phyloP scores from a whole-genome alignment of 2,888 invertebrate genomes.

The Dromius quadrimaculatus region DNA sequence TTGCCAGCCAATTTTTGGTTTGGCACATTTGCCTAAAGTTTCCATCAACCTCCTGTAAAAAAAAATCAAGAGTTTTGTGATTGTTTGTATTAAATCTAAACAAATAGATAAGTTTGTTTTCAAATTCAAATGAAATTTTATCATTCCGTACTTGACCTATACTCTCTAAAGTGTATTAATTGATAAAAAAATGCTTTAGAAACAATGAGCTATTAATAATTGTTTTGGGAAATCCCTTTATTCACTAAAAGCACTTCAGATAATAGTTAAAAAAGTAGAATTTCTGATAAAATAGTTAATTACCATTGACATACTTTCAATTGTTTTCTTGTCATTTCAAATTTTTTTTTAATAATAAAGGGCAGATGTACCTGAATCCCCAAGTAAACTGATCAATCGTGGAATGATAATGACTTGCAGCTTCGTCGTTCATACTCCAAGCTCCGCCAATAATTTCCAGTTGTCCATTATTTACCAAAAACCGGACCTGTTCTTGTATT shows the following conservation, averaged over 20 bases:
- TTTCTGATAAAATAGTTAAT: neutral
- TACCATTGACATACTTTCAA: neutral
- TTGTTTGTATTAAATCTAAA: no score
- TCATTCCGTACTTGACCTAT: no score
- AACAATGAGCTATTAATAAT: no score
- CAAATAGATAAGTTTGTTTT: no score
- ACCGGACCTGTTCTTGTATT: slow-evolving; percentile 69
- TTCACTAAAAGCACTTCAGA: no score
- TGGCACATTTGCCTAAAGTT: slow-evolving; percentile 75
- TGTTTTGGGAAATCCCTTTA: no score
- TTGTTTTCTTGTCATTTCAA: neutral
- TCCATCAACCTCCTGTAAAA: slow-evolving; percentile 62
- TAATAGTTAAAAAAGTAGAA: neutral
- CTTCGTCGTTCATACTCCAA: slow-evolving; percentile 76
- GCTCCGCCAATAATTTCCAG: slow-evolving; percentile 74
- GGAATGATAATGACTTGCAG: slow-evolving; percentile 76
- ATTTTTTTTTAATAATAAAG: neutral
- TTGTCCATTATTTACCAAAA: slow-evolving; percentile 72
- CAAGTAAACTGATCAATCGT: slow-evolving; percentile 79
- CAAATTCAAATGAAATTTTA: no score
- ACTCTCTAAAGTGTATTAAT: no score
- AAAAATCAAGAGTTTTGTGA: no score
- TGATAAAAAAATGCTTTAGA: no score
- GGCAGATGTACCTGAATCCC: slow-evolving; percentile 72
- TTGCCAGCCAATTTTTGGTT: slow-evolving; percentile 79